Evolutionary conservation across 2,113 vertebrate genomes (phyloP).

Genomic region (Oncorhynchus masou): DNA sequence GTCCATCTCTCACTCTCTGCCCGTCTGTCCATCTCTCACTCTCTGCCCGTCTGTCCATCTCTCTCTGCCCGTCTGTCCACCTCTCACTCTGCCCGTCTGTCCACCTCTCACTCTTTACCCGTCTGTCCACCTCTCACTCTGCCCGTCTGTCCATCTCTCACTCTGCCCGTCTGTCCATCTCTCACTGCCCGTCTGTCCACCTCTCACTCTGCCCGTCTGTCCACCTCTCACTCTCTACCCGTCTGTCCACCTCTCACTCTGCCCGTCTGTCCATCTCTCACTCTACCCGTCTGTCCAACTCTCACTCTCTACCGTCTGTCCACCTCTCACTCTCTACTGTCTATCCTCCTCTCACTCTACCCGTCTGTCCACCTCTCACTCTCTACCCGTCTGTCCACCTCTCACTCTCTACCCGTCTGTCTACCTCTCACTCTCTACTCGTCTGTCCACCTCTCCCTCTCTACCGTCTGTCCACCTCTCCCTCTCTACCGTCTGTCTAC

Average conservation of each 20-base stretch:
- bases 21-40: neutral
- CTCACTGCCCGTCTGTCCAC: neutral
- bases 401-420: slow-evolving; percentile 4
- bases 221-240: slow-evolving; percentile 1
- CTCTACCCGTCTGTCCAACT: slow-evolving; percentile 10
- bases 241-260: slow-evolving; percentile 23
- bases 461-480: neutral
- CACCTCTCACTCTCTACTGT: neutral
- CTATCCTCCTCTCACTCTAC: neutral
- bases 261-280: slow-evolving; percentile 25
- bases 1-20: neutral
- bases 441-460: neutral
- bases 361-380: neutral
- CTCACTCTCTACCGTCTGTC: neutral
- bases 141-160: neutral
- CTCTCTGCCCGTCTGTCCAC: neutral
- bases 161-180: neutral
- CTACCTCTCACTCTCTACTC: neutral
- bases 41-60: neutral
- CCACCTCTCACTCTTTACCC: slow-evolving; percentile 1
- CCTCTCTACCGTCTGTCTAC: neutral
- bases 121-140: slow-evolving; percentile 1
- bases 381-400: slow-evolving; percentile 4
- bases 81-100: neutral
- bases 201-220: slow-evolving; percentile 13